Conservation (phyloP, 2,888 invertebrate species). For the Reticulitermes lucifugus region DNA sequence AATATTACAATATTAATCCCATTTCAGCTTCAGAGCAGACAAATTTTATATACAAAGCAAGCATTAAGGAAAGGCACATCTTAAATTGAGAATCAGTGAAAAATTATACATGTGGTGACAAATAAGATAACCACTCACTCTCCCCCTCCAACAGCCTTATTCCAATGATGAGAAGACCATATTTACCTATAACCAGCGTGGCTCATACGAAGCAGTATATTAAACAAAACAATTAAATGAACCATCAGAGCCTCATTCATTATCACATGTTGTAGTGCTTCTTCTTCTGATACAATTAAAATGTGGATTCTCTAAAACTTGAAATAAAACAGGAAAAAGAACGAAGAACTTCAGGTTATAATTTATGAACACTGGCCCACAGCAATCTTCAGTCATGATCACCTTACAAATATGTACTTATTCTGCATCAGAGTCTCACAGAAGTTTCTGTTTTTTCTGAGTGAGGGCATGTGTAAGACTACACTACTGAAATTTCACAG, state of each 20-base stretch:
- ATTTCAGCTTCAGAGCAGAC: too few species aligned
- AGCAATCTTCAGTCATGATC: too few species aligned
- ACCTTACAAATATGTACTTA: too few species aligned
- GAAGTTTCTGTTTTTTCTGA: too few species aligned
- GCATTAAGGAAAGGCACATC: not conserved
- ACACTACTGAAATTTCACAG: too few species aligned
- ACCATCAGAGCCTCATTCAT: not conserved
- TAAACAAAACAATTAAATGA: constrained; percentile 23
- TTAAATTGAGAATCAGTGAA: not conserved
- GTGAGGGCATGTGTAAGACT: too few species aligned
- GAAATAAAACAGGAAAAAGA: constrained; percentile 18
- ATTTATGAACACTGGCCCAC: too few species aligned
- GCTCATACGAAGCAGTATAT: not conserved
- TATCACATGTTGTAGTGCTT: constrained; percentile 16
- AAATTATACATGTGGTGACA: not conserved
- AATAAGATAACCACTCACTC: not conserved
- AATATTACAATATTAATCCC: too few species aligned
- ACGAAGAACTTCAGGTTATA: not conserved
- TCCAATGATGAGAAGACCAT: constrained; percentile 7
- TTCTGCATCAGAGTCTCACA: too few species aligned
- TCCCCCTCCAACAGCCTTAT: not conserved
- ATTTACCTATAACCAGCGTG: constrained; percentile 26
- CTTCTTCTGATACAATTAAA: constrained; percentile 15
- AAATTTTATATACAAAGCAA: not conserved
- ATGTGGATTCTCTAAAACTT: constrained; percentile 18